Conservation (phyloP, 2,113 vertebrate genomes). For the Lophius piscatorius region DNA sequence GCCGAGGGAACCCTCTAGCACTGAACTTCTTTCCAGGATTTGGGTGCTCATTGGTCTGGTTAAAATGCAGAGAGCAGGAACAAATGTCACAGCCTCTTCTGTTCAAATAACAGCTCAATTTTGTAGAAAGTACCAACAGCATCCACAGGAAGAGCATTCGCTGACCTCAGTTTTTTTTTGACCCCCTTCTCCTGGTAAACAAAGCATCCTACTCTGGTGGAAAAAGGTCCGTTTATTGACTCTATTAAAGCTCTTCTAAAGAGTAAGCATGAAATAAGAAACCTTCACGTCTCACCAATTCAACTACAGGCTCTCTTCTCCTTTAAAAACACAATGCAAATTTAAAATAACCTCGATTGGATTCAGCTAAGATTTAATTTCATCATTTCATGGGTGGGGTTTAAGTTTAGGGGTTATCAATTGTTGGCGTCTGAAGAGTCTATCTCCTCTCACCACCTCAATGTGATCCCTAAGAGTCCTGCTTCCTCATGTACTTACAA, state of each 20-base stretch:
- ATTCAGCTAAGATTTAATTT: no score
- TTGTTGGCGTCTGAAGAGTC: no score
- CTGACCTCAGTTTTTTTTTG: slow-evolving; percentile 42
- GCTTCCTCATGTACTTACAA: slow-evolving; percentile 23
- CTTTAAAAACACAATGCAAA: no score
- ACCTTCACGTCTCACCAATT: slow-evolving; percentile 17
- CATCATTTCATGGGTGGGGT: no score
- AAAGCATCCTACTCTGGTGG: slow-evolving; percentile 34
- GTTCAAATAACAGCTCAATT: slow-evolving; percentile 31
- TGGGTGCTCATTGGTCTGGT: slow-evolving; percentile 91
- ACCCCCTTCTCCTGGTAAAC: slow-evolving; percentile 39
- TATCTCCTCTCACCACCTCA: no score
- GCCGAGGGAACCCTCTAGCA: slow-evolving; percentile 92
- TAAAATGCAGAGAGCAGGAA: slow-evolving; percentile 46
- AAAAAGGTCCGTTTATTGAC: slow-evolving; percentile 68
- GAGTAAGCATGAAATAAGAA: slow-evolving; percentile 51
- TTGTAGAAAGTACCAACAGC: slow-evolving; percentile 42
- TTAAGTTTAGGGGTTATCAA: no score
- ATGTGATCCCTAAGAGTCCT: slow-evolving; percentile 1
- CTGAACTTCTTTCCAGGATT: slow-evolving; percentile 96
- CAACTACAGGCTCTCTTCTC: neutral
- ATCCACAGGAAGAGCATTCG: slow-evolving; percentile 35
- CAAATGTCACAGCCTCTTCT: slow-evolving; percentile 20
- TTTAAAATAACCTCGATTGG: no score
- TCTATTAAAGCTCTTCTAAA: slow-evolving; percentile 50